Percentiles rank a stretch among this genome's conserved stretches.
These are phyloP conservation scores for Falco cherrug DNA, from an alignment of 2,797 vertebrate genomes.

Conservation along the genomic window DNA sequence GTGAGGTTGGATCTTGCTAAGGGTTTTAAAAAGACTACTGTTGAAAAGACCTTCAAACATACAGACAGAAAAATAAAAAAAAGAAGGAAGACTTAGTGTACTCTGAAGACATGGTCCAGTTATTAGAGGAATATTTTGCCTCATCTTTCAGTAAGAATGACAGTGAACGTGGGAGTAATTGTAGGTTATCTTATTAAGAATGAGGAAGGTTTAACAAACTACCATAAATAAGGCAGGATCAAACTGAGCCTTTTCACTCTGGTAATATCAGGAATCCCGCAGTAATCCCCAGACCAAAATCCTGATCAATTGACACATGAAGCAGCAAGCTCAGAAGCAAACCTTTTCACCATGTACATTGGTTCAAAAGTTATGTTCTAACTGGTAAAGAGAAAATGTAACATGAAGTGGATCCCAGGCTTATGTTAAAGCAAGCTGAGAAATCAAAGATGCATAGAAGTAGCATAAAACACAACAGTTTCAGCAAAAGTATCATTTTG, in stretches of 20 bases:
- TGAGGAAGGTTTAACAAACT: neutral
- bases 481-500: neutral
- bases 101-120: neutral
- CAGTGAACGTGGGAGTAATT: neutral
- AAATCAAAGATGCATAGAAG: neutral
- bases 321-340: neutral
- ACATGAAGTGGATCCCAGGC: accelerated
- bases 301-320: neutral
- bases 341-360: neutral
- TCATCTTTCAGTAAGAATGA: neutral
- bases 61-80: neutral
- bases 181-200: neutral
- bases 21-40: neutral
- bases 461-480: neutral
- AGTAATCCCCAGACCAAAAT: neutral
- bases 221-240: neutral
- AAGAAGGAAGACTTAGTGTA: neutral
- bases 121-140: neutral
- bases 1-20: neutral
- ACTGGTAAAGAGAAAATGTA: neutral
- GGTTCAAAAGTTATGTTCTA: neutral
- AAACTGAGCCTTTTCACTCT: neutral
- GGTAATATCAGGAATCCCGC: neutral
- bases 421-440: neutral
- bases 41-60: neutral